A percentile compares a stretch with the other conserved stretches of the same genome.
phyloP scores from a whole-genome alignment of 2,888 invertebrate species.

The Eucriotettix oculatus region DNA sequence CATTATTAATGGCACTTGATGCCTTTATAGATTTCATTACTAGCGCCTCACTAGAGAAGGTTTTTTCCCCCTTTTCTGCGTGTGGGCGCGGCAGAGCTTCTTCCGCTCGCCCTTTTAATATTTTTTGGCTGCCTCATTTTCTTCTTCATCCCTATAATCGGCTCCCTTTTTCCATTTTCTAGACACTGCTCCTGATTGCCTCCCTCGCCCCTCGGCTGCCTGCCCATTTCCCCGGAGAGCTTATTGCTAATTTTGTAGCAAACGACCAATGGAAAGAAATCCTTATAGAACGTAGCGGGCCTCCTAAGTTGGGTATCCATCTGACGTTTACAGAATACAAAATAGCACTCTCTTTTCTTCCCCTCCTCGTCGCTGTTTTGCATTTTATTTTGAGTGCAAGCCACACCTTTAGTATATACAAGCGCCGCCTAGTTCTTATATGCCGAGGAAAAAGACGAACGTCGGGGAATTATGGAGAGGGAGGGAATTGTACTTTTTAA shows the following conservation, averaged over 20 bases:
- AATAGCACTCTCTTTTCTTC: slow-evolving; percentile 4
- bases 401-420: slow-evolving; percentile 7
- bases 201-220: not conserved
- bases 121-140: not conserved
- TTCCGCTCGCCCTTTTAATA: not conserved
- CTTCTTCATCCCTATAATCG: not conserved
- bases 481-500: not conserved
- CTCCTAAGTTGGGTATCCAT: not conserved
- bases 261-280: slow-evolving; percentile 6
- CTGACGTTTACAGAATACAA: slow-evolving; percentile 8
- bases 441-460: not conserved
- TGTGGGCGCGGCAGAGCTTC: too few relatives aligned
- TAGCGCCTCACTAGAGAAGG: too few relatives aligned
- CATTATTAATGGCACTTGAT: too few relatives aligned
- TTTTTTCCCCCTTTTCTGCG: too few relatives aligned
- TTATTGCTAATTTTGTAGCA: slow-evolving; percentile 8
- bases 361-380: slow-evolving; percentile 5
- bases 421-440: not conserved
- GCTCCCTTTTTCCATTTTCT: slow-evolving; percentile 1
- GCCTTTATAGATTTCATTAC: too few relatives aligned
- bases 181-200: not conserved
- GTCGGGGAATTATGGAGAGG: not conserved
- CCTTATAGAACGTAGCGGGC: slow-evolving; percentile 1
- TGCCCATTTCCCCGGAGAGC: slow-evolving; percentile 5
- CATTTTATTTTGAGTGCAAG: slow-evolving; percentile 6